A percentile compares a stretch with the other conserved stretches of the same genome.
Conservation (phyloP, 2,113 vertebrate genomes). For the Psophia crepitans region DNA sequence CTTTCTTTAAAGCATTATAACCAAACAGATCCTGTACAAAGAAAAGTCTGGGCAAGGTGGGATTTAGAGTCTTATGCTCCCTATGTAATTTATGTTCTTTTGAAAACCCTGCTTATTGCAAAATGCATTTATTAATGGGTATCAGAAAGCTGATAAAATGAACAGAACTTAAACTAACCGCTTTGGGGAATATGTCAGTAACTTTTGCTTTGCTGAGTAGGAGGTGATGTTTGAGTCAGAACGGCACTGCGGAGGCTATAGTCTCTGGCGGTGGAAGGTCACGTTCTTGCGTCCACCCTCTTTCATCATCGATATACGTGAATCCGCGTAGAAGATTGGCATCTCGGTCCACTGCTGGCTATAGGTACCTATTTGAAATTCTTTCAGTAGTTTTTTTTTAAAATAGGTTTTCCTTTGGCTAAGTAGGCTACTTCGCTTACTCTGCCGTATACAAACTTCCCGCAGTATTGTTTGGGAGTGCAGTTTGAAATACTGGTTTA, state of each 20-base stretch:
- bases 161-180: background rate
- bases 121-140: background rate
- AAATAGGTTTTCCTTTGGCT: background rate
- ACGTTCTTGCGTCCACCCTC: background rate
- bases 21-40: background rate
- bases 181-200: background rate
- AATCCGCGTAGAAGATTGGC: fast-evolving
- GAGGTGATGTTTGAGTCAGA: background rate
- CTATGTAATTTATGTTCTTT: background rate
- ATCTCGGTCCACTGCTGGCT: background rate
- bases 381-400: background rate
- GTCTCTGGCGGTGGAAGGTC: background rate
- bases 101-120: background rate
- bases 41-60: background rate
- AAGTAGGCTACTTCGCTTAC: background rate
- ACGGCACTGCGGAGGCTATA: background rate
- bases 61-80: background rate
- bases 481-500: background rate
- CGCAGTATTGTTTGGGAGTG: background rate
- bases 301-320: background rate
- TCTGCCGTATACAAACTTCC: background rate
- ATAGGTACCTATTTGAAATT: background rate
- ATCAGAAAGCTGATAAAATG: background rate
- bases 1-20: background rate
- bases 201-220: background rate